A percentile compares a stretch with the other conserved stretches of the same genome.
phyloP scores from a whole-genome alignment of 2,888 invertebrate species.

The Fragum whitleyi region DNA sequence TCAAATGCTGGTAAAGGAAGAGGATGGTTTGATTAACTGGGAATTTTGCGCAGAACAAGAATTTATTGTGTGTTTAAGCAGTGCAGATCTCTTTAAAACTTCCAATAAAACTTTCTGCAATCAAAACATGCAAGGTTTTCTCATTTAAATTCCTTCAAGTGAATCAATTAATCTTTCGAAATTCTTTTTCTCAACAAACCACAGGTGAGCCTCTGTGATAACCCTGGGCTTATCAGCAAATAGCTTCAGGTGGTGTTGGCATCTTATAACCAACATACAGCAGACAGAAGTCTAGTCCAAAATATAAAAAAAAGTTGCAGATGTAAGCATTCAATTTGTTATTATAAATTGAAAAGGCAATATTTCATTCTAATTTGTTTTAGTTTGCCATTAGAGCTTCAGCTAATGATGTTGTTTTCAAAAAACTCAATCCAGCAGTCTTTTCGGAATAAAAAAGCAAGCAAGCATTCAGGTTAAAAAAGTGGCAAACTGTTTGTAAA shows the following conservation, averaged over 20 bases:
- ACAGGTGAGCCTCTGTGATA: neutral
- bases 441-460: no score
- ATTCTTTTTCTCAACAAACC: neutral
- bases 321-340: no score
- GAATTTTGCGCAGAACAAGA: neutral
- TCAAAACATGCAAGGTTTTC: conserved; percentile 1
- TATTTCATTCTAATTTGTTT: no score
- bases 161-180: neutral
- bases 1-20: no score
- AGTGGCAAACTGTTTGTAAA: no score
- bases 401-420: no score
- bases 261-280: neutral
- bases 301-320: no score
- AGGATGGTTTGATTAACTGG: neutral
- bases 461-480: no score
- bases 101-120: neutral
- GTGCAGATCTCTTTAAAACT: conserved; percentile 1
- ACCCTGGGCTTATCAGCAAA: neutral
- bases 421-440: no score
- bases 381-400: no score
- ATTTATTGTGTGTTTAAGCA: neutral
- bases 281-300: no score
- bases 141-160: conserved; percentile 4
- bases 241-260: conserved; percentile 1
- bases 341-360: no score